Base-by-base conservation (phyloP, 23 tunicate genomes). In the Halocynthia roretzi region DNA sequence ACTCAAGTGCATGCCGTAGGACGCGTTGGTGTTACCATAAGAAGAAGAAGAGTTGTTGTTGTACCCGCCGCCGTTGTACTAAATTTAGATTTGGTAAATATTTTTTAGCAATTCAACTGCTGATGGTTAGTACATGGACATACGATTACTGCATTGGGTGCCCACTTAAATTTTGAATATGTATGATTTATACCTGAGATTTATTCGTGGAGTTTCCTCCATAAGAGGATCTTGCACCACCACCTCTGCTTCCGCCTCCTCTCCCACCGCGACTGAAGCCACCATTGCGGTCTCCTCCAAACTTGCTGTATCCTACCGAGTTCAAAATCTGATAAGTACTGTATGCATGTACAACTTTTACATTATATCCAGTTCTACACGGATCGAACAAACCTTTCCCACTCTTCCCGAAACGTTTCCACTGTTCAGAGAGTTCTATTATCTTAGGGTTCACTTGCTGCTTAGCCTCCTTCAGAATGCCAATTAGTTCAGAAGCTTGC, bases 391-490 rank as follows among this genome's bases (percentile, higher is more conserved):
- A 22, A 74, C 78, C 56, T 53, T 74, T 74, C 5, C 62, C 62
- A 17, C 78, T 64, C 23, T 74, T 74, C 2, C 78, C 78, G 56
- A 52, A 74, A 53, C 78, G 56, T 53, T 64, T 20, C 76, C 76
- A 68, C 12, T 80, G 76, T 51, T 80, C 83, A 8, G 52, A 50
- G 12, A 84, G 44, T 56, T 87, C 98, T 10, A 83, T 21, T 23
- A 94, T 74, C 6, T 92, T 76, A 6, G 95, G 95, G 66, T 87
- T 84, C 40, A 94, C 60, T 67, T 87, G 95, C 58, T 94, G 99
- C 70, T 88, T 88, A 22, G 99, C 99, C 75, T 88, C 99, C 50
- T 66, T 56, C 54, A 94, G 65, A 67, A 94, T 81, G 44, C 69
- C 77, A 8, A 94, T 79, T 52, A 94, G 63, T 31, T 78, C 81